A percentile compares a stretch with the other conserved stretches of the same genome.
Evolutionary conservation across 2,797 vertebrate species (phyloP).

Genomic region (Sorex maritimensis): DNA sequence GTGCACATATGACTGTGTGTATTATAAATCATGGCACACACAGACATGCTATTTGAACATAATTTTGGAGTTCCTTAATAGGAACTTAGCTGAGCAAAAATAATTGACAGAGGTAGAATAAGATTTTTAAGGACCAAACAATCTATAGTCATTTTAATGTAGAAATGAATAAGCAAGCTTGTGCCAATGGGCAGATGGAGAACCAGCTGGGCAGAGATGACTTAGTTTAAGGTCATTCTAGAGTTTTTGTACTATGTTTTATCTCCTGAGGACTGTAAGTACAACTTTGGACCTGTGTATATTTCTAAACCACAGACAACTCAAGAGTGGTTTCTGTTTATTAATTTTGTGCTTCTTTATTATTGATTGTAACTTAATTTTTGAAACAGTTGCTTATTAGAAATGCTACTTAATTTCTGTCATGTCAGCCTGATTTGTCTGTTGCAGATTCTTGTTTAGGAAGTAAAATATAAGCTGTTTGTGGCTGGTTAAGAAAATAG

Average conservation of each 20-base stretch:
- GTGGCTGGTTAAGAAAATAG: background rate
- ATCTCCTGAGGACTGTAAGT: conserved; percentile 22
- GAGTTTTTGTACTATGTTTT: conserved; percentile 28
- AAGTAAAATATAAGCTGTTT: conserved; percentile 30
- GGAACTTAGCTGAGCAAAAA: conserved; percentile 7
- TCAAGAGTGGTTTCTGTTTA: background rate
- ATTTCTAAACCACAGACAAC: conserved; percentile 15
- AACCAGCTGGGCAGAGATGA: conserved; percentile 67
- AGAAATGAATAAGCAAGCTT: conserved; percentile 49
- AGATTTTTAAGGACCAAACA: conserved; percentile 55
- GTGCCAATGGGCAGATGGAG: conserved; percentile 49
- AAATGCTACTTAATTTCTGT: conserved; percentile 41
- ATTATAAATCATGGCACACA: background rate
- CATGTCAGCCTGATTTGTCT: background rate
- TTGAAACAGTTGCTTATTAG: conserved; percentile 67
- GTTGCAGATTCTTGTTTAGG: conserved; percentile 12
- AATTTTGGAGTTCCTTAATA: background rate
- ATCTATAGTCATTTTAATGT: conserved; percentile 57
- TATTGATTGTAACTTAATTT: conserved; percentile 55
- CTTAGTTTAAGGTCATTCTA: conserved; percentile 56
- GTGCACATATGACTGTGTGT: background rate
- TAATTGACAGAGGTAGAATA: conserved; percentile 39
- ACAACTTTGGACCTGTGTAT: background rate
- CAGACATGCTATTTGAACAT: background rate
- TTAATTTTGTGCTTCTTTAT: conserved; percentile 39